Evolutionary conservation across 1,140 invertebrate species (phyloP), one percentile per base, ranked within the genome.

Genomic region (Antheraea mylitta): DNA sequence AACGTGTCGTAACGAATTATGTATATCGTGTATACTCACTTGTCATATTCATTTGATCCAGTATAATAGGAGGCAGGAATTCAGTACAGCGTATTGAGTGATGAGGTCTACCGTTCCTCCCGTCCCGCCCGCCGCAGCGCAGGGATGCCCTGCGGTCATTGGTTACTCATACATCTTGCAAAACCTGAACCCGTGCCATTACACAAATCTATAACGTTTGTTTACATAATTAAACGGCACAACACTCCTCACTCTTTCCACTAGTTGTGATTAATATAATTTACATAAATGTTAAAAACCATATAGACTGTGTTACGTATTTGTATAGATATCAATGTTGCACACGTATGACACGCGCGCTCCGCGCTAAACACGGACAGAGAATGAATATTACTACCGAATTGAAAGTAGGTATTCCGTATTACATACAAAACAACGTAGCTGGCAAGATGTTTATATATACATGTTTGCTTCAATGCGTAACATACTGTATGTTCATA

Each of bases 151-250:
- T 85, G 79, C 79, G 72, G 76, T 79, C 81, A 85, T 81, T 79
- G 78, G 82, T 85, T 85, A 85, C 79, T 82, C 82, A 82, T 82
- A 80, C 82, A 82, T 82, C 76, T 82, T 82, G 82, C 80, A 77
- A 82, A 80, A 84, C 72, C 74, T 74, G 76, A 73, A 76, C 73
- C 68, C 76, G 69, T 68, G 72, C 71, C 70, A 71, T 76, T 69
- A 74, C 71, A 72, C 73, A 62, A 72, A 73, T 74, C 67, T 67
- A 64, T 64, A 73, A 68, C 19, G 67, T 70, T 75, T 79, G 75
- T 79, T 79, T 79, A 75, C 75, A 77, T 77, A 73, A 70, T 69
- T 73, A 65, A 64, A 69, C 48, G 68, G 53, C 74, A 79, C 77
- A 66, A 64, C 70, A 77, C 72, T 71, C 30, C 18, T 10, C 63